Evolutionary conservation across 2,888 invertebrate genomes (phyloP), one percentile per base, ranked within the genome.

Genomic region (Lithosia quadra): DNA sequence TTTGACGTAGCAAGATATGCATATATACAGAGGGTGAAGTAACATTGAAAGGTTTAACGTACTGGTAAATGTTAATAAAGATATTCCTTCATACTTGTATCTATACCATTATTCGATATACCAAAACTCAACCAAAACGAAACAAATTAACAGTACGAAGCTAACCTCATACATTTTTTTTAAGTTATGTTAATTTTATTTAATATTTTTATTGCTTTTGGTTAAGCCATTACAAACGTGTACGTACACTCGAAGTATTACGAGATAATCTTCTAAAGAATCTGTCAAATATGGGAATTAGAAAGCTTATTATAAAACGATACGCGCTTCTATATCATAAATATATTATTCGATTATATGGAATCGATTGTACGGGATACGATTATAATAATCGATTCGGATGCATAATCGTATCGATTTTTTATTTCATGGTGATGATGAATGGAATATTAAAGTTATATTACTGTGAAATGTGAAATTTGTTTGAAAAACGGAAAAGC

Each of bases 291-390:
- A 71, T 11, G 60, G 65, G 82, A 78, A 69, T 82, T 71, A 78
- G 67, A 72, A 59, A 73, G 67, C 80, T 80, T 80, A 80, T 77
- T 82, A 82, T 71, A 82, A 77, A 80, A 61, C 72, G 73, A 82
- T 80, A 69, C 67, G 36, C 60, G 71, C 39, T 69, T 67, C 55
- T 70, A 69, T 72, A 63, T 43, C 39, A 57, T 49, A 60, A 56
- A 70, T 60, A 74, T 73, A 65, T 68, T 69, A 69, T 68, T 79
- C 57, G 64, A 71, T 72, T 69, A 60, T 56, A 71, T 62, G 43
- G 28, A 73, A 70, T 70, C 53, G 72, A 74, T 75, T 43, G 43
- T 67, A 72, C 64, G 28, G 57, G 59, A 68, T 68, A 65, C 21
- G 60, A 64, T 73, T 75, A 66, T 61, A 13, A 39, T 63, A 61